phyloP scores from a whole-genome alignment of 2,113 vertebrate species.

The Cochlearius cochlearius region DNA sequence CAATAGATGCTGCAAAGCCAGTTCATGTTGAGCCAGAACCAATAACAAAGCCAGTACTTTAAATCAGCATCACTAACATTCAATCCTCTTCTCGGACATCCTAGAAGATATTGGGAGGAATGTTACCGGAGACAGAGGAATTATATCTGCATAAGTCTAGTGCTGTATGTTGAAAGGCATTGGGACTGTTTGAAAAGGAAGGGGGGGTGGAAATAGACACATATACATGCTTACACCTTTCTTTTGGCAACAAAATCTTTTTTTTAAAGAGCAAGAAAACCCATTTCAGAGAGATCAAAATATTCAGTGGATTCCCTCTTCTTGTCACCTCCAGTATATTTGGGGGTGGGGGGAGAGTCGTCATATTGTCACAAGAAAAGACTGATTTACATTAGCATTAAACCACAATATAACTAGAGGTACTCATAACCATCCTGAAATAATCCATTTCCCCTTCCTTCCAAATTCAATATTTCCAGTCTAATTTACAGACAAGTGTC shows the following conservation, averaged over 20 bases:
- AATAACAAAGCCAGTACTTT: background rate
- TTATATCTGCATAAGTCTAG: background rate
- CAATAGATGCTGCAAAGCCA: background rate
- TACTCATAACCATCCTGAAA: background rate
- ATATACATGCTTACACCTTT: background rate
- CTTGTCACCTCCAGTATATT: background rate
- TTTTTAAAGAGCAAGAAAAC: background rate
- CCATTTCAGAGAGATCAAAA: background rate
- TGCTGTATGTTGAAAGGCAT: background rate
- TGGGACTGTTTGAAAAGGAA: background rate
- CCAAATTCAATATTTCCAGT: slow-evolving; percentile 1
- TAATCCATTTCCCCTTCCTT: background rate
- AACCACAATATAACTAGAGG: background rate
- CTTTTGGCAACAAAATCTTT: background rate
- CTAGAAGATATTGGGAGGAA: background rate
- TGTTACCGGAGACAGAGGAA: background rate
- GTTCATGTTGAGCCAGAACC: background rate
- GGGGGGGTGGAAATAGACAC: background rate
- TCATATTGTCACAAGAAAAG: background rate
- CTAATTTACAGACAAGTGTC: slow-evolving; percentile 12
- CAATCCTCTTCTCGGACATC: background rate
- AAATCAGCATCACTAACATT: background rate
- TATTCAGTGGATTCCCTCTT: background rate
- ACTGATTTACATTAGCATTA: background rate
- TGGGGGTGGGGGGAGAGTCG: fast-evolving